phyloP scores from a whole-genome alignment of 1,140 invertebrate species.

The Planococcus citri region DNA sequence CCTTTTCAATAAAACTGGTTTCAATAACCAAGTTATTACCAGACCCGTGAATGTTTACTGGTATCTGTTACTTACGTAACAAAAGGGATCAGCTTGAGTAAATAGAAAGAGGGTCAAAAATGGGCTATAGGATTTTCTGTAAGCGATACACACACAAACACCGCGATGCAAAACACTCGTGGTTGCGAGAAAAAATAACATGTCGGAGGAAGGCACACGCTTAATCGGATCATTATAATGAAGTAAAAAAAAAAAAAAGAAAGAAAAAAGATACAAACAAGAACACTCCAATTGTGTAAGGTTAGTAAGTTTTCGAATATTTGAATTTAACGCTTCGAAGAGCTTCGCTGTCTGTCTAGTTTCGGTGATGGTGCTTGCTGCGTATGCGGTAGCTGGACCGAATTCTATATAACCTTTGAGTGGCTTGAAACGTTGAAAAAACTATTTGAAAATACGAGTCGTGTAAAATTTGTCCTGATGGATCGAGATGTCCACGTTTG shows the following conservation, averaged over 20 bases:
- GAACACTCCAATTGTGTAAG: background rate
- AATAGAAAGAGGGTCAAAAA: background rate
- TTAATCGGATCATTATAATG: background rate
- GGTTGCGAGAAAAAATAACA: background rate
- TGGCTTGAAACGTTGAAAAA: too few relatives aligned
- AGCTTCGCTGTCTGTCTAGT: too few relatives aligned
- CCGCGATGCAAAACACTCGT: background rate
- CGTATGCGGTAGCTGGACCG: too few relatives aligned
- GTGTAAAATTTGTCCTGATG: too few relatives aligned
- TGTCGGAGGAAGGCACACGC: background rate
- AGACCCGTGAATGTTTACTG: background rate
- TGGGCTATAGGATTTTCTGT: background rate
- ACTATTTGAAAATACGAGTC: too few relatives aligned
- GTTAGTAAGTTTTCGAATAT: background rate
- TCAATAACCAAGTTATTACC: background rate
- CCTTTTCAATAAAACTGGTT: background rate
- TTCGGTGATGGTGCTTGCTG: too few relatives aligned
- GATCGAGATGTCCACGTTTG: too few relatives aligned
- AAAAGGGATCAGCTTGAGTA: background rate
- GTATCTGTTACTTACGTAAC: conserved; percentile 6
- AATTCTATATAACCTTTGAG: too few relatives aligned
- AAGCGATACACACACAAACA: background rate
- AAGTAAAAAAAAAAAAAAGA: background rate
- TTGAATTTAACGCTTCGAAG: background rate
- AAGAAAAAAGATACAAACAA: background rate